Percentiles rank a stretch among this genome's conserved stretches.
Conservation (phyloP, 2,113 vertebrate species). For the Carlito syrichta region DNA sequence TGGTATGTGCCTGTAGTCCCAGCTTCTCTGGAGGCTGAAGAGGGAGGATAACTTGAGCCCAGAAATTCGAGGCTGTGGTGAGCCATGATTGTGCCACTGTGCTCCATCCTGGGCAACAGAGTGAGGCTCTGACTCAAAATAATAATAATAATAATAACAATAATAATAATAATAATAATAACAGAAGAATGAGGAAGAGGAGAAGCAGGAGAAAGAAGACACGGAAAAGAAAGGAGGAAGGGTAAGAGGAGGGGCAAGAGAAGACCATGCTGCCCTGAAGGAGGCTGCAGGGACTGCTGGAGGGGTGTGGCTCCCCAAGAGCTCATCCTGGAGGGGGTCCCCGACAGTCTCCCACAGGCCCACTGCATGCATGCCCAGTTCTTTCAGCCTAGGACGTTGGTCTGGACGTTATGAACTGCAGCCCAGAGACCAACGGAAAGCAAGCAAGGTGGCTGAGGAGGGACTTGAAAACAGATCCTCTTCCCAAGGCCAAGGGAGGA, state of each 20-base stretch:
- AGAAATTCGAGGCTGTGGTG: too few relatives aligned
- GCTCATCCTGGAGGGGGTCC: not conserved
- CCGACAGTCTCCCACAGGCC: rapidly evolving
- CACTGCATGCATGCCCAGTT: not conserved
- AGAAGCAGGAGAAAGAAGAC: not conserved
- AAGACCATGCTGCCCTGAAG: too few relatives aligned
- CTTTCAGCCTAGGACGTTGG: not conserved
- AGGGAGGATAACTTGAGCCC: too few relatives aligned
- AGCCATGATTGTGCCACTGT: too few relatives aligned
- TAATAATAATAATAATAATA: too few relatives aligned
- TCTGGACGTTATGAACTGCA: not conserved
- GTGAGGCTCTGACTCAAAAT: too few relatives aligned
- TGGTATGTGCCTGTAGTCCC: too few relatives aligned
- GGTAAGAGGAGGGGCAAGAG: not conserved
- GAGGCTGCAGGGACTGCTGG: too few relatives aligned
- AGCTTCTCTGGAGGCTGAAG: too few relatives aligned
- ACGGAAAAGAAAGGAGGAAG: not conserved
- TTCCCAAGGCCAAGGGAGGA: not conserved
- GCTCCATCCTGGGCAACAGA: too few relatives aligned
- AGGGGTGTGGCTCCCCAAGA: rapidly evolving
- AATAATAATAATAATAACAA: too few relatives aligned
- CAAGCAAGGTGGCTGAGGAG: not conserved
- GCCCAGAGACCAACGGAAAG: not conserved
- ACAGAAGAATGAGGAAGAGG: too few relatives aligned
- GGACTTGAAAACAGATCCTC: conserved; percentile 13